A percentile compares a stretch with the other conserved stretches of the same genome.
These are phyloP conservation scores for Galeopterus variegatus DNA, from an alignment of 2,113 vertebrate species.

Conservation along the genomic window DNA sequence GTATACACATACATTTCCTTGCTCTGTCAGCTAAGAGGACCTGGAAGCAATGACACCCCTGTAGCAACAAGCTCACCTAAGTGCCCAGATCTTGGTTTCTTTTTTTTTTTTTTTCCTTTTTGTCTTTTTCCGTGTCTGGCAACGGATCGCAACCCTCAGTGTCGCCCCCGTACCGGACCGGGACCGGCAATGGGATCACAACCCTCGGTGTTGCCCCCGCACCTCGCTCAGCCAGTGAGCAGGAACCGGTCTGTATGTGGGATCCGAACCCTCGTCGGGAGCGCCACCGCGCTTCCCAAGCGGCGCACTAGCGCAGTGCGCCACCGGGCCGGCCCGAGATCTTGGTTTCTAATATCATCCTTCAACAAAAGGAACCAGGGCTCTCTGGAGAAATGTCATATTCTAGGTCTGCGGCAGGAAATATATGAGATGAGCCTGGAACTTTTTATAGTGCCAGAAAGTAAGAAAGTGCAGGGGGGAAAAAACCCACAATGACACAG, in stretches of 20 bases:
- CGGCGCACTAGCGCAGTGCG: too few species aligned
- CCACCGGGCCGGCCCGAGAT: too few species aligned
- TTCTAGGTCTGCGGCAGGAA: background rate
- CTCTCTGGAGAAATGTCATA: background rate
- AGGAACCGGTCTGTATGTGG: too few species aligned
- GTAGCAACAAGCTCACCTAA: background rate
- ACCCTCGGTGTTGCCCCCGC: too few species aligned
- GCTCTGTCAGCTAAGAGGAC: background rate
- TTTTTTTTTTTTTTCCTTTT: too few species aligned
- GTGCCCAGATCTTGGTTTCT: background rate
- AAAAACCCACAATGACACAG: background rate
- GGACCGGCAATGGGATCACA: too few species aligned
- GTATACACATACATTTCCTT: background rate
- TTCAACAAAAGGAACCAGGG: background rate
- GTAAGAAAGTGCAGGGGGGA: fast-evolving
- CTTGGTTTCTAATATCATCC: background rate
- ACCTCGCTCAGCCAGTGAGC: too few species aligned
- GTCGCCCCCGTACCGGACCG: too few species aligned
- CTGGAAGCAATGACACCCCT: background rate
- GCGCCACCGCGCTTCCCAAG: too few species aligned
- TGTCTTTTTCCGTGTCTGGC: too few species aligned
- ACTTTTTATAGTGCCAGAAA: background rate
- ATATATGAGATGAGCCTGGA: background rate
- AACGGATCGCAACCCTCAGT: too few species aligned
- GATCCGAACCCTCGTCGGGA: too few species aligned